Base-by-base conservation (phyloP, 2,888 invertebrate genomes). In the Nemotelus pantherinus region DNA sequence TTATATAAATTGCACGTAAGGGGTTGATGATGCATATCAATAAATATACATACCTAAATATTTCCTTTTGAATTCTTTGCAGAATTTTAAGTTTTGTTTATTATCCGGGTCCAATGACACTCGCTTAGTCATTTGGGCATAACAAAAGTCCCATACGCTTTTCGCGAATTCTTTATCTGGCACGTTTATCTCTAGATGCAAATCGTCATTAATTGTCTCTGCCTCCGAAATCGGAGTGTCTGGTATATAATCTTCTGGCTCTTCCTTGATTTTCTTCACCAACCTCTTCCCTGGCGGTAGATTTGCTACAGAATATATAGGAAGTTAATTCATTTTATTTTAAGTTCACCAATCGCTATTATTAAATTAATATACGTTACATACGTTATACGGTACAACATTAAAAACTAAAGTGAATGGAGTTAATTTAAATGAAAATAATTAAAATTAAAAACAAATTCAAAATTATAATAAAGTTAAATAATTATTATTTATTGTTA, bases 51-150 rank as follows among this genome's bases (percentile, higher is more conserved):
- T 25, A 25, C 25, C 25, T 25, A 25, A 25, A 25, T 25, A n/a
- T 65, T 43, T 65, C 10, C 45, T 81, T 44, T 81, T 81, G 0
- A 82, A 65, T 2, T 64, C 47, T 5, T 81, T 79, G 4, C 77
- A 77, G 25, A 57, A 78, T 57, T 77, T 77, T 4, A 63, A 71
- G 25, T 79, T 80, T 43, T 74, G 78, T 3, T 57, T 76, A 6
- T 72, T n/a, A 47, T 78, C 77, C 2, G 82, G 80, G 72, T 82
- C 78, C 4, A 64, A 44, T 0, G 80, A 77, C 64, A 83, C 79
- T 68, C 80, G 77, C 0, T 79, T 78, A 5, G 82, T 77, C 0
- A 82, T 55, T 47, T 57, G 78, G 71, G 81, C 81, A 10, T 77
- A 82, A 3, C 81, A 79, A 41, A 64, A 65, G 5, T 81, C 76